Base-by-base conservation (phyloP, 2,113 vertebrate genomes). In the Sphaerodactylus townsendi region DNA sequence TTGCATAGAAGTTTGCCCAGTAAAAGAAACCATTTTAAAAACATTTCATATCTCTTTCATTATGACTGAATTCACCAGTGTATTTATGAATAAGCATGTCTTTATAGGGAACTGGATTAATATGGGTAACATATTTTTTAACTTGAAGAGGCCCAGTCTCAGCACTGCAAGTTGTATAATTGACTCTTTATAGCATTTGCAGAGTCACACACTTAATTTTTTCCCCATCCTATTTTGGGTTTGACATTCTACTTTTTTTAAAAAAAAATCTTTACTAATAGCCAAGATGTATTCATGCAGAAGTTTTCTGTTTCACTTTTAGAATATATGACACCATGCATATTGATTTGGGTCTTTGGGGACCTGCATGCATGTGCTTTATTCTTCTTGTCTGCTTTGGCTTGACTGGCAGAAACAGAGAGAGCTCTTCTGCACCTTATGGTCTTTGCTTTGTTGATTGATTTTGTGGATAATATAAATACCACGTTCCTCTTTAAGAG, bases 41-140 rank as follows among this genome's bases (percentile, higher is more conserved):
- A 21, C 64, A 41, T 33, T 59, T 72, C 69, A 25, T 56, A 71
- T 71, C 6, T 59, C 46, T 59, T 84, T 82, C 35, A 59, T 6
- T 37, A 5, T 2, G 70, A 14, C 0, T 13, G 69, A 39, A 73
- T 2, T 6, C 2, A 53, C 65, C 1, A 39, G 66, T 11, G 3
- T 39, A 35, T 39, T 74, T 25, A 3, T 1, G 6, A 14, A 21
- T 77, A 37, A 76, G 0, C 33, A 7, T 46, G 70, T 21, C 76
- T 71, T n/a, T 44, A 0, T 0, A 0, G 1, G 6, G 37, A 11
- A 62, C 2, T 1, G 62, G 56, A 77, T 68, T 7, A n/a, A 73
- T 28, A 44, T 35, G 14, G 19, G n/a, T 48, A 41, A 65, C 53
- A 62, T 0, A 1, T 59, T 53, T n/a, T 62, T 23, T 10, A 14